Evolutionary conservation across 2,888 invertebrate species (phyloP).

Genomic region (Mallateleia sp.): DNA sequence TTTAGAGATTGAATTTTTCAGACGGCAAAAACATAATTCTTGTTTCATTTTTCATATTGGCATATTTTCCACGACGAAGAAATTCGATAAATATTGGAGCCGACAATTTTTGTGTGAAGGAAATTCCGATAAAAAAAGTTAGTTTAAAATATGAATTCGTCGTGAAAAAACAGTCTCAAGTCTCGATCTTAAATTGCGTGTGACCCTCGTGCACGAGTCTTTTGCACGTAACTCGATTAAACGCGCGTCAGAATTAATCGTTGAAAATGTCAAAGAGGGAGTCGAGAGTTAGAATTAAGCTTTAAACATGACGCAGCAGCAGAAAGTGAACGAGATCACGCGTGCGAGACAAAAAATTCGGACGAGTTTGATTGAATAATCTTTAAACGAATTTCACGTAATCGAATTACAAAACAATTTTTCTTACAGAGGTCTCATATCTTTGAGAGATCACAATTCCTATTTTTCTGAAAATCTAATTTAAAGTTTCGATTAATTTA

Average conservation of each 20-base stretch:
- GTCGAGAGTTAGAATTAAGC: constrained; percentile 65
- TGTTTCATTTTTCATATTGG: too few species aligned
- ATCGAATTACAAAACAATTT: not conserved
- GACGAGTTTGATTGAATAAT: constrained; percentile 36
- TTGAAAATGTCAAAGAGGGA: constrained; percentile 70
- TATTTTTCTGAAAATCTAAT: too few species aligned
- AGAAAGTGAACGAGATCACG: constrained; percentile 53
- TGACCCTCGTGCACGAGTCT: constrained; percentile 58
- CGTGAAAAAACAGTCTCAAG: not conserved
- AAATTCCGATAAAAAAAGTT: constrained; percentile 1
- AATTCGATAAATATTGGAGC: not conserved
- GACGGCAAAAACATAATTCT: too few species aligned
- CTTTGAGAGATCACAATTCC: not conserved
- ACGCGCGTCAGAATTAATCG: constrained; percentile 71
- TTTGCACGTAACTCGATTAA: constrained; percentile 71
- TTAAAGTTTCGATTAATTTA: too few species aligned
- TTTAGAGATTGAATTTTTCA: too few species aligned
- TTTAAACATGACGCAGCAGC: constrained; percentile 52
- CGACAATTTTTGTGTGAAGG: not conserved
- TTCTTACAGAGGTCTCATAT: not conserved
- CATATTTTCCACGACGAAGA: too few species aligned
- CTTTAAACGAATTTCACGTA: constrained; percentile 12
- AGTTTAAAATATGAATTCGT: constrained; percentile 43
- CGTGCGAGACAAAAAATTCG: constrained; percentile 30
- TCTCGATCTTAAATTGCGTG: constrained; percentile 40